phyloP scores from a whole-genome alignment of 2,797 vertebrate genomes.

The Rallus crepitans region DNA sequence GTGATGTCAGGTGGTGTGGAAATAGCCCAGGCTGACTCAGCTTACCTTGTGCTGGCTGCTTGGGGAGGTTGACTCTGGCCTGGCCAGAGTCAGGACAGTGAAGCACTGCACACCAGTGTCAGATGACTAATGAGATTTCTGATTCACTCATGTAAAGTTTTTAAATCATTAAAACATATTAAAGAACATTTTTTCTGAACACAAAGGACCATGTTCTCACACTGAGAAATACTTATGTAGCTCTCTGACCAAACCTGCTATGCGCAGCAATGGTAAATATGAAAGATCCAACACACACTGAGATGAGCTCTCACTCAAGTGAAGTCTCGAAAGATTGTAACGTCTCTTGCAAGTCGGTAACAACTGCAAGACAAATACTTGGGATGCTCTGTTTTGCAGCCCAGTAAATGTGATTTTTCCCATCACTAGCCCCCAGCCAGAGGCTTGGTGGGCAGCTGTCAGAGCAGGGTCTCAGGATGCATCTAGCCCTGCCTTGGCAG shows the following conservation, averaged over 20 bases:
- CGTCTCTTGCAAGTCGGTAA: not conserved
- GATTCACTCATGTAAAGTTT: not conserved
- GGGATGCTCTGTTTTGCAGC: not conserved
- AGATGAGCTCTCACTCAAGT: not conserved
- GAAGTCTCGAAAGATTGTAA: not conserved
- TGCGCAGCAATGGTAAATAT: not conserved
- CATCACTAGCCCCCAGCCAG: not conserved
- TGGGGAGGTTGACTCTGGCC: no score
- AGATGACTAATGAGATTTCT: not conserved
- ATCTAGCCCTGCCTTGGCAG: fast-evolving
- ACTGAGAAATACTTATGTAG: not conserved
- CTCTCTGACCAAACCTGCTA: not conserved
- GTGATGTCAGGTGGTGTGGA: no score
- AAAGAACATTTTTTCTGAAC: not conserved
- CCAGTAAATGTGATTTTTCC: not conserved
- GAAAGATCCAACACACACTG: not conserved
- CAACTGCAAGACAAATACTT: not conserved
- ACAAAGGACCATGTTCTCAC: not conserved
- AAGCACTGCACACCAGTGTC: not conserved
- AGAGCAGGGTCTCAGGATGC: fast-evolving
- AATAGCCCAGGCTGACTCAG: no score
- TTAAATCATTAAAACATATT: constrained; percentile 5
- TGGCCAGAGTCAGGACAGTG: no score
- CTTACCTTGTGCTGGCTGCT: no score
- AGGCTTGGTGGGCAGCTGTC: not conserved